phyloP scores from a whole-genome alignment of 2,113 vertebrate species.

The Gulo gulo region DNA sequence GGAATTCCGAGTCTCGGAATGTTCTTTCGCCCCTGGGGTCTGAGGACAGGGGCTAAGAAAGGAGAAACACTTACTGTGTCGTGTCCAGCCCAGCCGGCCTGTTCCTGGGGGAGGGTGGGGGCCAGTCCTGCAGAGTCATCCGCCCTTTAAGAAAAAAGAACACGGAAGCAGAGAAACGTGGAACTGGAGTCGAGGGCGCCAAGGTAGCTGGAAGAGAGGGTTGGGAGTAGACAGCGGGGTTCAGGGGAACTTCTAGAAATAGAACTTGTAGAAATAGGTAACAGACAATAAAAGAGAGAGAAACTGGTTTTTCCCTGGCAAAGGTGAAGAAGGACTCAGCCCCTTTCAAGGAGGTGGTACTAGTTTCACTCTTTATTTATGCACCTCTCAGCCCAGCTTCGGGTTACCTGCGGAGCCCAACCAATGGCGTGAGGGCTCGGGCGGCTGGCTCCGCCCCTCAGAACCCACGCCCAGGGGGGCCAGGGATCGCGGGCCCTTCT shows the following conservation, averaged over 20 bases:
- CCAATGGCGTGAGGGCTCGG: slow-evolving; percentile 72
- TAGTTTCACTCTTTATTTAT: slow-evolving; percentile 80
- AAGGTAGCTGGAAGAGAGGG: background rate
- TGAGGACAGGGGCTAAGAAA: background rate
- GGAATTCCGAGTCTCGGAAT: background rate
- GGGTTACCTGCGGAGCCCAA: slow-evolving; percentile 62
- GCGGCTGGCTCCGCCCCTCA: slow-evolving; percentile 67
- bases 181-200: background rate
- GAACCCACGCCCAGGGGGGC: slow-evolving; percentile 11
- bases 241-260: background rate
- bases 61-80: background rate
- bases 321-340: slow-evolving; percentile 41
- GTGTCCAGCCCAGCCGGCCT: background rate
- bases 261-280: background rate
- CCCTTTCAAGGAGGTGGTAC: slow-evolving; percentile 77
- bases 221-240: background rate
- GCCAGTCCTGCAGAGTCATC: background rate
- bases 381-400: slow-evolving; percentile 67
- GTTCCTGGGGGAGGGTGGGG: background rate
- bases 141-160: background rate
- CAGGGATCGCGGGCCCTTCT: background rate
- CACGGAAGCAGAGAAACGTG: background rate
- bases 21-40: background rate
- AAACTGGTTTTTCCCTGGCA: slow-evolving; percentile 50
- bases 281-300: slow-evolving; percentile 52